Evolutionary conservation across 2,113 vertebrate genomes (phyloP), one percentile per base, ranked within the genome.

Genomic region (Okapia johnstoni): DNA sequence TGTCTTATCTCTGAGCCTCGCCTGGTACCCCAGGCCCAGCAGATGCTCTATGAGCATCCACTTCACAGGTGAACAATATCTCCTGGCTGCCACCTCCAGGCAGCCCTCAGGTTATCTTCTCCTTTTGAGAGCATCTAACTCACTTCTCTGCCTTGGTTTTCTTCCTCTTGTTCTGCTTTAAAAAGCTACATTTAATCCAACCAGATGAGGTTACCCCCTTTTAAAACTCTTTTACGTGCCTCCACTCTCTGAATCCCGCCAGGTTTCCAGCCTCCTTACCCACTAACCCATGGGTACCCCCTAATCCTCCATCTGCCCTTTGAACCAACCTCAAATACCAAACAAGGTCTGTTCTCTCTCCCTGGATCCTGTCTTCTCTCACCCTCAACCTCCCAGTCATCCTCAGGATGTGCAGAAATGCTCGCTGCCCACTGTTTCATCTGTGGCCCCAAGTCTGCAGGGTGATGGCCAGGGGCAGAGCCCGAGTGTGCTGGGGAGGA

Each of bases 131-230:
- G 46, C 4, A 2, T 3, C 7, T 25, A 66, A 43, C 2, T 21
- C 9, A 9, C 23, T 77, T 91, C 33, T 79, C 40, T 17, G 26
- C 77, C 40, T 84, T 16, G 17, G 30, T 76, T 61, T 54, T 40
- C 48, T 58, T 63, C 48, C 30, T 91, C 77, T 66, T 46, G 87
- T 50, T 77, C 57, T 77, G 5, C 26, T 16, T 54, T 80, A 33
- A 30, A 10, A 50, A 85, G 84, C 55, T 94, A 77, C 52, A 11
- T 94, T 83, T 96, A 95, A 95, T n/a, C 23, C 79, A 54, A 28
- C 8, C 52, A 0, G 11, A 60, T 43, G 55, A 95, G 57, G 36
- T 79, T 86, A 73, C 46, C 73, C 52, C 63, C 36, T 3, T 8
- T 52, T 13, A 60, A 57, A 73, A 50, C 30, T 66, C 61, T 70